These are phyloP conservation scores for Andrena haemorrhoa DNA, from an alignment of 2,888 invertebrate genomes.

Conservation along the genomic window DNA sequence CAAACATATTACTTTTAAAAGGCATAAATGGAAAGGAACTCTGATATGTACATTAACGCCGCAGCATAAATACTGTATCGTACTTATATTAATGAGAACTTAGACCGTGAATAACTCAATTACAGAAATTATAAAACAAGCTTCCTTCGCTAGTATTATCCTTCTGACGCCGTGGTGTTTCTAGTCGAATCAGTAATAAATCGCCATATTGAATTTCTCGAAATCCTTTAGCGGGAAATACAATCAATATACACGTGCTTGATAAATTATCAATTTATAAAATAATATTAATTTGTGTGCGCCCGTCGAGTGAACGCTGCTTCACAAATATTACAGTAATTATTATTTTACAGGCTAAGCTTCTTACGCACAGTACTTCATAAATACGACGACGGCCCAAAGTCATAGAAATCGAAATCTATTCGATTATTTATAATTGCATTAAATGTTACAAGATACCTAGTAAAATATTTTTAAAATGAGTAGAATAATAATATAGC, in stretches of 20 bases:
- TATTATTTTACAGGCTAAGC: no score
- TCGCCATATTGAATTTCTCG: conserved; percentile 69
- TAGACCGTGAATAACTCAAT: conserved; percentile 14
- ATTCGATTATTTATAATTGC: background rate
- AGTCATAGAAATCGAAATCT: background rate
- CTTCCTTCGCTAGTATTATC: conserved; percentile 56
- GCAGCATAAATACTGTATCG: conserved; percentile 5
- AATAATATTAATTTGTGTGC: background rate
- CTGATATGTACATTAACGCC: conserved; percentile 5
- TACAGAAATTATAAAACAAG: conserved; percentile 16
- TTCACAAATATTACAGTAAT: no score
- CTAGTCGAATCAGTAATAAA: conserved; percentile 50
- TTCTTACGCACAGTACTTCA: no score
- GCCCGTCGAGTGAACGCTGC: background rate
- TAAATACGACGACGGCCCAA: background rate
- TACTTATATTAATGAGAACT: conserved; percentile 19
- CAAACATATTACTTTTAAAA: conserved; percentile 25
- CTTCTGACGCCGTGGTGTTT: conserved; percentile 62
- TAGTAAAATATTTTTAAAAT: background rate
- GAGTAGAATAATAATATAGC: background rate
- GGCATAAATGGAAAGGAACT: conserved; percentile 19
- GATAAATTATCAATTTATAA: conserved; percentile 27
- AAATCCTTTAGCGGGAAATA: conserved; percentile 72
- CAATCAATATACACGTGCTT: conserved; percentile 43
- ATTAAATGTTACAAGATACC: background rate